Evolutionary conservation across 2,888 invertebrate genomes (phyloP), one percentile per base, ranked within the genome.

Genomic region (Brachyptera putata): DNA sequence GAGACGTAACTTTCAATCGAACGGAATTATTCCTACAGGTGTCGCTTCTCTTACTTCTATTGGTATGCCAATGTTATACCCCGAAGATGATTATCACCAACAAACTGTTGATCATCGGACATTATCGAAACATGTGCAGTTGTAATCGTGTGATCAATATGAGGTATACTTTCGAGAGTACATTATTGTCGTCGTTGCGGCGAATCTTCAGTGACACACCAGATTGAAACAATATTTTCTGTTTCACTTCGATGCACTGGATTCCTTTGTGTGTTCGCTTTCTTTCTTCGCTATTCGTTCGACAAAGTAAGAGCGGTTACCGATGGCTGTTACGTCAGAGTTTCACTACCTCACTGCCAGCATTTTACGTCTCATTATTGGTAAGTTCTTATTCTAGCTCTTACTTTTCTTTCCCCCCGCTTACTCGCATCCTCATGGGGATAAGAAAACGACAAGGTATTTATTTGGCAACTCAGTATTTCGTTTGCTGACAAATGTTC

Each of bases 301-400:
- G 16, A 25, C 16, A 50, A 7, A 50, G 49, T 50, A 26, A 41
- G 7, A 30, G 11, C 24, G 46, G 21, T 18, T 14, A 25, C 56
- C 58, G 43, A 62, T 60, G 60, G 61, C 58, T 30, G 59, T 63
- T 14, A 59, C 56, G 41, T 58, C 63, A 41, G 63, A 63, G 58
- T 57, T 63, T 11, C 61, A 61, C 30, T 63, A 56, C 26, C 59
- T 63, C 21, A 59, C 63, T 7, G 63, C 61, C 37, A 63, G 63
- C 61, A 58, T 63, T 43, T 57, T 63, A 37, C 61, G 63, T 25
- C 61, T 63, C 53, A 63, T 63, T 37, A 59, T 63, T 46, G 63
- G 63, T 63, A 55, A 63, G 63, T 63, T 22, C 7, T 34, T n/a
- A n/a, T n/a, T n/a, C n/a, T n/a, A n/a, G n/a, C n/a, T n/a, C n/a